Evolutionary conservation across 2,888 invertebrate species (phyloP), one percentile per base, ranked within the genome.

Genomic region (Limenitis camilla): DNA sequence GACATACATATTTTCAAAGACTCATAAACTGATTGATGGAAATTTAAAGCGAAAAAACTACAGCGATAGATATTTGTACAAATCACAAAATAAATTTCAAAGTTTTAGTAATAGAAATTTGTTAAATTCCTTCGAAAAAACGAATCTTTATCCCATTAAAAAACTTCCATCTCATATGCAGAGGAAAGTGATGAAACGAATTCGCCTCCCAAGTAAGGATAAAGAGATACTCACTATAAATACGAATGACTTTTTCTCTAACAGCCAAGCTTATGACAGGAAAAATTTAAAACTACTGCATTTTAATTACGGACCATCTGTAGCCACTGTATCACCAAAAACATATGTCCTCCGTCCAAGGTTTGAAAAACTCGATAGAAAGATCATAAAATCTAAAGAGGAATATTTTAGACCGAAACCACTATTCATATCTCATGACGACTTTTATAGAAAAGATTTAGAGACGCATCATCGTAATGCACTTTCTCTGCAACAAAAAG

Each of bases 241-340:
- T 31, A 68, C 72, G 5, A 58, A 68, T 43, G 69, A 74, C 36
- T 74, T 76, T 43, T 68, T 73, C 35, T 66, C 68, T 1, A 62
- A 65, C 43, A 63, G 66, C 50, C 64, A 30, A 11, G 38, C 8
- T 9, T 11, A 11, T 29, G 9, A 4, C 28, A 36, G 11, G 10
- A 29, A 11, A 30, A 9, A 29, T 10, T 38, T 36, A 8, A 45
- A 36, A 30, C 28, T 30, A 6, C n/a, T 36, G 6, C 4, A 30
- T 8, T 10, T 10, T 8, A 40, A 40, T 10, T 49, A n/a, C 39
- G 47, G 48, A 6, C 38, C 53, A 10, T 49, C 48, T 1, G 42
- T 49, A 6, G 43, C 45, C 10, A 58, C 56, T 28, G 41, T 63
- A 0, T 53, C 53, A 28, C 60, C 63, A 10, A 69, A 59, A 45